Base-by-base conservation (phyloP, 2,113 vertebrate genomes). In the Pycnonotus jocosus region DNA sequence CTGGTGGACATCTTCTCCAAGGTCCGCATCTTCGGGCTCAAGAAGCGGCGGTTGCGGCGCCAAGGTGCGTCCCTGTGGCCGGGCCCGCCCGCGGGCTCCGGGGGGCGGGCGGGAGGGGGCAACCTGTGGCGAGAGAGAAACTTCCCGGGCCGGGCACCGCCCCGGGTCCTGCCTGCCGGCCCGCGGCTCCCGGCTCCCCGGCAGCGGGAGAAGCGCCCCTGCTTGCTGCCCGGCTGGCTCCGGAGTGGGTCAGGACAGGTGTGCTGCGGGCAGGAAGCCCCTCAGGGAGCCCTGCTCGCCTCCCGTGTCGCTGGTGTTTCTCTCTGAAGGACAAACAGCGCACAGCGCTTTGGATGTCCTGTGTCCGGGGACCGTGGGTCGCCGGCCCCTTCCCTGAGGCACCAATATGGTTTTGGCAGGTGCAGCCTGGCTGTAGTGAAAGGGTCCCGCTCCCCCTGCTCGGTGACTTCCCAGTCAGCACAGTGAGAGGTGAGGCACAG, bases 1-100 rank as follows among this genome's bases (percentile, higher is more conserved):
- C 98, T 99, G 98, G 99, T 99, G 98, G 99, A 99, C 97, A 99
- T 99, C 97, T 99, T 99, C 98, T 99, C 99, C 94, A 99, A 99
- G 99, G 99, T 99, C 98, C 99, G 99, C 98, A 99, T 99, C 98
- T 99, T 99, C 98, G 99, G 99, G 95, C 99, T 99, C 98, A 99
- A 98, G 98, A 99, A 99, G 97, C 98, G 99, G 94, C 98, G 99
- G 96, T 98, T 99, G 98, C 98, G 99, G 98, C 99, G 99, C 98
- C 99, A 99, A 99, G 99, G 99, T 99, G 98, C 94, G 97, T 98
- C 95, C 94, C 76, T 69, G 83, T 92, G 92, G 72, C 82, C 61
- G 73, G 54, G 37, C 53, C 64, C 74, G 54, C 62, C 70, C 7
- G 24, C 9, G 71, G 74, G 48, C 51, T n/a, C 62, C 38, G 40